phyloP scores from a whole-genome alignment of 2,113 vertebrate genomes.

The Periophthalmodon schlosseri region DNA sequence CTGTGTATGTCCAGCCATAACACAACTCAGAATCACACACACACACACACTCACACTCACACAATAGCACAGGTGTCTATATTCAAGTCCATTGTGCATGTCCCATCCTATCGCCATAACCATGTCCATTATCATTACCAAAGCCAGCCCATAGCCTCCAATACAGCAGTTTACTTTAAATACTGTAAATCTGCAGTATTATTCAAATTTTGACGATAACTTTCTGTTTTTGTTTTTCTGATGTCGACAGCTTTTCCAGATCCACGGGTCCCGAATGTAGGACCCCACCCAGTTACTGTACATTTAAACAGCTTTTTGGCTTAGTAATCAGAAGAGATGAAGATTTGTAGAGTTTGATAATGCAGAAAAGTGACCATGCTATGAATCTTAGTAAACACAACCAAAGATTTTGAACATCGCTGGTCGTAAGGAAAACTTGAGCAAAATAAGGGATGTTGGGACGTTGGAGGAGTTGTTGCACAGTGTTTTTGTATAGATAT shows the following conservation, averaged over 20 bases:
- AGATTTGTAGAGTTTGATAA: constrained; percentile 14
- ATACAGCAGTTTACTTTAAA: background rate
- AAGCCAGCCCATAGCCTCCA: constrained; percentile 17
- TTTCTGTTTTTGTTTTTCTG: constrained; percentile 14
- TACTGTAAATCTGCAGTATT: background rate
- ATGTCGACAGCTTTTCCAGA: constrained; percentile 78
- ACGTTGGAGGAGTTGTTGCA: background rate
- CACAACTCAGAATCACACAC: constrained; percentile 19
- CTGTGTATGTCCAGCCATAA: constrained; percentile 25
- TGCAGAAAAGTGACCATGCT: constrained; percentile 8
- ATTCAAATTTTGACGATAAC: constrained; percentile 9
- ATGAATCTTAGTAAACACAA: constrained; percentile 62
- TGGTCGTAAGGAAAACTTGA: background rate
- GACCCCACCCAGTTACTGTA: constrained; percentile 28
- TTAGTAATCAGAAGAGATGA: constrained; percentile 24
- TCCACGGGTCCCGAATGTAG: constrained; percentile 81
- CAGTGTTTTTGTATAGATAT: background rate
- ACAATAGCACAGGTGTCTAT: constrained; percentile 5
- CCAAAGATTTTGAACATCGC: constrained; percentile 62
- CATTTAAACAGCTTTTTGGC: constrained; percentile 35
- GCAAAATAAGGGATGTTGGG: background rate
- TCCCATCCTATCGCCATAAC: constrained; percentile 49
- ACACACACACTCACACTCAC: background rate
- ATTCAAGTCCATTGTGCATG: constrained; percentile 18
- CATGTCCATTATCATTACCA: constrained; percentile 47